Evolutionary conservation across 2,797 vertebrate genomes (phyloP), one percentile per base, ranked within the genome.

Genomic region (Sciurus carolinensis): DNA sequence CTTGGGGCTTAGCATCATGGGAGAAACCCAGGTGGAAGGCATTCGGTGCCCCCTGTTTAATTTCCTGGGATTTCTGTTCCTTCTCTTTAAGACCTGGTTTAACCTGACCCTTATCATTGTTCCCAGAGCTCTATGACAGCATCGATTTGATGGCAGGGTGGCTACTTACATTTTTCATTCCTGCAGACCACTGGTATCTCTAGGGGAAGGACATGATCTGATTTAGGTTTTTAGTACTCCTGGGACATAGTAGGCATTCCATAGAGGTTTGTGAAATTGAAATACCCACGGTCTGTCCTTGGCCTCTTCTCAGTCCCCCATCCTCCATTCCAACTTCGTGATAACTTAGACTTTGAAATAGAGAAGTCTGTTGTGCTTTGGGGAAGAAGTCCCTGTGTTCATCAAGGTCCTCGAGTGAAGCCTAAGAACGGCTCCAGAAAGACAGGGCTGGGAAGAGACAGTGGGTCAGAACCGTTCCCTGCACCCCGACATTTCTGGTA

Each of bases 11-110:
- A 20, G 14, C 30, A 42, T 22, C 36, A 10, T n/a, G 0, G 6
- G 12, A n/a, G 77, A 28, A n/a, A 33, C 14, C 0, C 0, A 12
- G 9, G 1, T 26, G 28, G 59, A 4, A 0, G 33, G 14, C 1
- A 0, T 17, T 50, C 28, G n/a, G 13, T 0, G 14, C 22, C 2
- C 0, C 8, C 18, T 15, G 6, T 20, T 39, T 22, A 3, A 22
- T 26, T 1, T n/a, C 3, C 15, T 5, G 30, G 8, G 33, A 15
- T 36, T 52, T 22, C 39, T 13, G 26, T 12, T 1, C 2, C 14
- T 71, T 66, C 18, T 42, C 10, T 67, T 36, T 26, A 52, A 20
- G 26, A 36, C 17, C 28, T 57, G 1, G 17, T 7, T 33, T 62
- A n/a, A 18, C 5, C 14, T 7, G 1, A 0, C 33, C 7, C 9